Conservation (phyloP, 1,140 invertebrate genomes). For the Bombus affinis region DNA sequence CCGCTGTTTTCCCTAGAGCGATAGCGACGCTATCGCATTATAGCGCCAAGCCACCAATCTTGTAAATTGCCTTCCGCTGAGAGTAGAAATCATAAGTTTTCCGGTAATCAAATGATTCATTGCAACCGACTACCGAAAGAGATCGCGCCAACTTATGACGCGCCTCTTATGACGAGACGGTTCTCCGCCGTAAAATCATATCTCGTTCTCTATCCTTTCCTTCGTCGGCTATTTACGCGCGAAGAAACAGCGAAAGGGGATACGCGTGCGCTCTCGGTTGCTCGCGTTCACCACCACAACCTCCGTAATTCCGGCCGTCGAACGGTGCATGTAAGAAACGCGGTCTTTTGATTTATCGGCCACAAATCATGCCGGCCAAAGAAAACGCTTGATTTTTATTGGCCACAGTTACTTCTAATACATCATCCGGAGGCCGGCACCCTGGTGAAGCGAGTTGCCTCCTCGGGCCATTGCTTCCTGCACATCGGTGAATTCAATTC, state of each 20-base stretch:
- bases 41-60: conserved; percentile 68
- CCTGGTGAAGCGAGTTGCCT: conserved; percentile 28
- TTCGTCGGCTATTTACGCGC: conserved; percentile 19
- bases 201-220: neutral
- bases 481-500: conserved; percentile 53
- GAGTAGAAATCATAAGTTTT: conserved; percentile 71
- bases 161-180: neutral
- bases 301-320: conserved; percentile 47
- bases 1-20: conserved; percentile 48
- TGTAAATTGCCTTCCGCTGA: conserved; percentile 72
- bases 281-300: conserved; percentile 8
- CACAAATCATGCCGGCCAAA: conserved; percentile 66
- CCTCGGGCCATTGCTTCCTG: conserved; percentile 56
- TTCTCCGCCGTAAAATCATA: neutral
- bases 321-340: conserved; percentile 58
- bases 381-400: conserved; percentile 72
- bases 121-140: conserved; percentile 39
- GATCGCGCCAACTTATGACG: conserved; percentile 6
- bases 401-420: conserved; percentile 69
- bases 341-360: conserved; percentile 68
- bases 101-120: conserved; percentile 72
- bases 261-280: neutral
- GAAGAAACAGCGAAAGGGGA: conserved; percentile 19
- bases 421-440: conserved; percentile 61
- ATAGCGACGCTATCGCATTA: conserved; percentile 66